These are phyloP conservation scores for Cottus gobio DNA, from an alignment of 2,113 vertebrate species.

Conservation along the genomic window DNA sequence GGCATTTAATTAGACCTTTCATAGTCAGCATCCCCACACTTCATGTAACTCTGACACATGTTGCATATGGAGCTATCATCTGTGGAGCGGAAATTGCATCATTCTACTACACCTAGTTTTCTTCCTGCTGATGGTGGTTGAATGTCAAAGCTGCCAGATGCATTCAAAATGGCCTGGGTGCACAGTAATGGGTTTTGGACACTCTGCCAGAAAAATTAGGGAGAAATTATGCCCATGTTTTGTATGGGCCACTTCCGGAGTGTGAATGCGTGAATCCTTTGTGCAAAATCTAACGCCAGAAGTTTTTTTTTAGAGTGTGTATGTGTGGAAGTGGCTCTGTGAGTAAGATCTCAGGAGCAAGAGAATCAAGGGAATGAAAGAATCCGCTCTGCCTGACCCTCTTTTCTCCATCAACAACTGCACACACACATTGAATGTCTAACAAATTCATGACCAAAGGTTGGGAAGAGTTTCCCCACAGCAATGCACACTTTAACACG, in stretches of 20 bases:
- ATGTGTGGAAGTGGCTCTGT: neutral
- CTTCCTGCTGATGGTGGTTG: constrained; percentile 4
- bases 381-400: constrained; percentile 26
- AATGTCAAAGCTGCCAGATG: constrained; percentile 23
- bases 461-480: constrained; percentile 35
- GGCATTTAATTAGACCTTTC: constrained; percentile 26
- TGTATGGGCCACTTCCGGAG: neutral
- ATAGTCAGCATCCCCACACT: neutral
- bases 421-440: constrained; percentile 8
- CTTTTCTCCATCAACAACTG: constrained; percentile 40
- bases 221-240: neutral
- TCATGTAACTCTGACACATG: constrained; percentile 28
- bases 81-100: constrained; percentile 3
- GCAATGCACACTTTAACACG: constrained; percentile 31
- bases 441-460: constrained; percentile 46
- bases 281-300: constrained; percentile 8
- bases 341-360: constrained; percentile 29
- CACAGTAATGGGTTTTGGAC: constrained; percentile 35
- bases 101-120: constrained; percentile 10
- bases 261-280: constrained; percentile 13
- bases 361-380: constrained; percentile 16
- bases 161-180: neutral
- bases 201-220: constrained; percentile 3
- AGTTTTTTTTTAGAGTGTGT: neutral
- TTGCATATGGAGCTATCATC: constrained; percentile 26